Percentiles rank a stretch among this genome's conserved stretches.
Evolutionary conservation across 2,888 invertebrate genomes (phyloP).

Genomic region (Ornithoptera priamus): DNA sequence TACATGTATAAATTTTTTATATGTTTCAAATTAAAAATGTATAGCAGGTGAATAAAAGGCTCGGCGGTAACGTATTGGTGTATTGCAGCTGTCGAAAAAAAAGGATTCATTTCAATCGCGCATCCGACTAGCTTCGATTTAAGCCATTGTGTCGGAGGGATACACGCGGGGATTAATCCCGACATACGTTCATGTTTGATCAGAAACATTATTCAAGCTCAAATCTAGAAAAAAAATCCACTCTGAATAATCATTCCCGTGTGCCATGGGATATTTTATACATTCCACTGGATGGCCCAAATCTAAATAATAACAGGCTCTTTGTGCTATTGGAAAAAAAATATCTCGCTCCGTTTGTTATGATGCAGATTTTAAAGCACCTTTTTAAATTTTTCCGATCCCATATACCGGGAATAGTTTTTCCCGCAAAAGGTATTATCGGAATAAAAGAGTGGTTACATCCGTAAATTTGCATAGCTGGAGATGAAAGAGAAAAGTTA

Average conservation of each 20-base stretch:
- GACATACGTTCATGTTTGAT: slow-evolving; percentile 23
- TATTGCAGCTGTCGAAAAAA: slow-evolving; percentile 24
- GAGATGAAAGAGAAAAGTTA: too few relatives aligned
- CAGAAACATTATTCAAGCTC: slow-evolving; percentile 28
- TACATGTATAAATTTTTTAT: slow-evolving; percentile 1
- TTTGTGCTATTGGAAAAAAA: slow-evolving; percentile 6
- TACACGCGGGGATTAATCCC: slow-evolving; percentile 24
- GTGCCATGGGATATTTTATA: slow-evolving; percentile 11
- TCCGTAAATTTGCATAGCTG: not conserved
- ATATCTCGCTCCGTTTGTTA: slow-evolving; percentile 2
- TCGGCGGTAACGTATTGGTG: slow-evolving; percentile 18
- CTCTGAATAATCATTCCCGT: slow-evolving; percentile 22
- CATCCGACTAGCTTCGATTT: slow-evolving; percentile 21
- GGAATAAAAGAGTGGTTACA: not conserved
- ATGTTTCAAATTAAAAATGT: slow-evolving; percentile 24
- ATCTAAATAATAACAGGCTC: slow-evolving; percentile 5
- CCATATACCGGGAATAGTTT: not conserved
- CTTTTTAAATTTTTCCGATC: not conserved
- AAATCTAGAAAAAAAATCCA: slow-evolving; percentile 27
- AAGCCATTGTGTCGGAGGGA: slow-evolving; percentile 24
- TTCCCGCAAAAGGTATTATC: not conserved
- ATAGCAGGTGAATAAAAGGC: slow-evolving; percentile 13
- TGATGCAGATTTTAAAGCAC: not conserved
- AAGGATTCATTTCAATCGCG: slow-evolving; percentile 28
- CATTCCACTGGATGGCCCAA: slow-evolving; percentile 5